Evolutionary conservation across 2,888 invertebrate genomes (phyloP).

Genomic region (Pyralis farinalis): DNA sequence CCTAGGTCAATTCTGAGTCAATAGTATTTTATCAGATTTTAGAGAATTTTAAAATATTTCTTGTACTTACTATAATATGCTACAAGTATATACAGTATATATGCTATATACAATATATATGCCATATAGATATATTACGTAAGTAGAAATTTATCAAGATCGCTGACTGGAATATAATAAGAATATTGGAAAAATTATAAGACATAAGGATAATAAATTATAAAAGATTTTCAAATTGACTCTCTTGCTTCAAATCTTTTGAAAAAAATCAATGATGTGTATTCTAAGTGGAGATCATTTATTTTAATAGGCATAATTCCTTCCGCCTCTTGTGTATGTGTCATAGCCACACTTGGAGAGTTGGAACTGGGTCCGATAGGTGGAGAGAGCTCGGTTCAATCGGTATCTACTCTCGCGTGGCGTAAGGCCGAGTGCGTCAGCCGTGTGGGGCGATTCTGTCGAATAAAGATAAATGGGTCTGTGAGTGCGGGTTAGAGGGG

Average conservation of each 20-base stretch:
- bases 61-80: too few relatives aligned
- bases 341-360: constrained; percentile 39
- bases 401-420: constrained; percentile 29
- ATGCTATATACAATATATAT: too few relatives aligned
- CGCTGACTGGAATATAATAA: too few relatives aligned
- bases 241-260: constrained; percentile 21
- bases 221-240: too few relatives aligned
- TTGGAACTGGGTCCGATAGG: constrained; percentile 33
- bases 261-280: constrained; percentile 41
- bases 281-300: constrained; percentile 39
- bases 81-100: too few relatives aligned
- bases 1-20: too few relatives aligned
- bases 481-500: constrained; percentile 49
- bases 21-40: too few relatives aligned
- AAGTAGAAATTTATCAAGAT: too few relatives aligned
- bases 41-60: too few relatives aligned
- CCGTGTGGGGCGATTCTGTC: constrained; percentile 50
- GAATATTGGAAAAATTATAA: too few relatives aligned
- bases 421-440: constrained; percentile 50
- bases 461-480: constrained; percentile 71
- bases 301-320: constrained; percentile 49
- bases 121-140: too few relatives aligned
- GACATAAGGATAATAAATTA: too few relatives aligned
- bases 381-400: constrained; percentile 35
- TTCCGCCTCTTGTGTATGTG: constrained; percentile 44